Evolutionary conservation across 2,888 invertebrate species (phyloP), one percentile per base, ranked within the genome.

Genomic region (Drosophila meridionalis): DNA sequence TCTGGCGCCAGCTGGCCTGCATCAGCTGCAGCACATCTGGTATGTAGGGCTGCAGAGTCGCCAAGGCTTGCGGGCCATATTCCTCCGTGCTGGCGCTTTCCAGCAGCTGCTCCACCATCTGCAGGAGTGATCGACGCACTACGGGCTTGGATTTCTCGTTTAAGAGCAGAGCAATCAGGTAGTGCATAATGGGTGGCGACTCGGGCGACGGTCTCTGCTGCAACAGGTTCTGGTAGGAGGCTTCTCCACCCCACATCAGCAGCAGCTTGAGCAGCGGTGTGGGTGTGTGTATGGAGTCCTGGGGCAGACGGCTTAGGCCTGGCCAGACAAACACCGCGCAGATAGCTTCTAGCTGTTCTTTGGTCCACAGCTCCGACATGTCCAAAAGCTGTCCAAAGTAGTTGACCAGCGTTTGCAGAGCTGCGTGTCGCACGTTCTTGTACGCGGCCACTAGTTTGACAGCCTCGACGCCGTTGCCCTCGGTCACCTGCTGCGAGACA

Each of bases 271-370:
- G 93, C 61, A 98, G 93, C 2, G 96, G 95, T 1, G 98, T 97
- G 0, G 98, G 97, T 81, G 95, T 96, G 84, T 97, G 96, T 64
- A 98, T 95, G 11, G 97, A 96, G 91, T 99, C 98, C 55, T 95
- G 94, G 0, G 96, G 95, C 20, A 99, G 93, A 90, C 96, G 97
- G 12, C 95, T 94, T 66, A 97, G 93, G 88, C 95, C 94, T 0
- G 98, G 98, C 96, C 97, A 98, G 11, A 99, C 94, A 56, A 96
- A 95, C 0, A 96, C 95, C 57, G 96, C 94, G 90, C 97, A 98
- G 26, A 98, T 91, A 0, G 96, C 95, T 73, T 95, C 95, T 11
- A 98, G 93, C 92, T 98, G 97, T 7, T 94, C 93, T 30, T 93
- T 91, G 6, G 94, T 94, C 97, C 97, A 98, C 5, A 86, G n/a